Conservation (phyloP, 2,797 vertebrate species). For the Rhinella marina region DNA sequence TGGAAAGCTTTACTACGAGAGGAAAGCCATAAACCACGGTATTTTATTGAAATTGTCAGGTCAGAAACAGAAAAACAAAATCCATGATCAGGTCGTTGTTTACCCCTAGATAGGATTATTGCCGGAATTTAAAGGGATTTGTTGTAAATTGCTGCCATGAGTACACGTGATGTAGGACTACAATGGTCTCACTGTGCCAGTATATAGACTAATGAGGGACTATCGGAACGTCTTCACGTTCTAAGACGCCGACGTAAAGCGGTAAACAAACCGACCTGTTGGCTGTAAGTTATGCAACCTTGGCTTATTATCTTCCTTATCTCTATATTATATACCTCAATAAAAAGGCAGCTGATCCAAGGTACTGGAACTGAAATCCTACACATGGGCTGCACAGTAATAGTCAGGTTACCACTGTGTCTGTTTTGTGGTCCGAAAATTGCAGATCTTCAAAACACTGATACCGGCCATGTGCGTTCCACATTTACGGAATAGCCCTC, state of each 20-base stretch:
- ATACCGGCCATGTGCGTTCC: no score
- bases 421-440: no score
- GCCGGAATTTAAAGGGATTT: neutral
- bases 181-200: neutral
- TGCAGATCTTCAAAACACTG: no score
- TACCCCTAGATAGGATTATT: conserved; percentile 10
- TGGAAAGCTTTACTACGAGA: conserved; percentile 35
- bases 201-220: conserved; percentile 10
- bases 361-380: neutral
- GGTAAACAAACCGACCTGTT: neutral
- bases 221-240: neutral
- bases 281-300: neutral
- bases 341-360: neutral
- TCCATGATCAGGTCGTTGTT: conserved; percentile 10
- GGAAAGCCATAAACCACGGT: conserved; percentile 22
- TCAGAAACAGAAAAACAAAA: conserved; percentile 27
- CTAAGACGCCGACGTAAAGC: neutral
- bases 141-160: neutral
- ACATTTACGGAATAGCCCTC: no score
- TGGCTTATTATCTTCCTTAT: neutral
- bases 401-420: no score
- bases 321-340: neutral
- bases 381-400: neutral
- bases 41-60: conserved; percentile 38
- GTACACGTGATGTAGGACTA: neutral